Evolutionary conservation across 2,797 vertebrate genomes (phyloP).

Genomic region (Dermochelys coriacea): DNA sequence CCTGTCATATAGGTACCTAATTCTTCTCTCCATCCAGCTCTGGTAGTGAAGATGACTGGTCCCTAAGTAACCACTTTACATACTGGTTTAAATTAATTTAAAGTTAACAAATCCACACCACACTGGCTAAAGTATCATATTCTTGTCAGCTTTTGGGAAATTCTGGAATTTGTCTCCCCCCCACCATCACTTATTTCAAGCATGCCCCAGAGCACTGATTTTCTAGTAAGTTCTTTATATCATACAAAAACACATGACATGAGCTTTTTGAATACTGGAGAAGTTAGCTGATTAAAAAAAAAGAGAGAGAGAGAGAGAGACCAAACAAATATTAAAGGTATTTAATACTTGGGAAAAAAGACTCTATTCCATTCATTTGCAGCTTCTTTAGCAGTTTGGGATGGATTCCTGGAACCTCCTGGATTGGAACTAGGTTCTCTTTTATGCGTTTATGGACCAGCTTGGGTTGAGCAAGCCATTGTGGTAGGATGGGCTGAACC

Average conservation of each 20-base stretch:
- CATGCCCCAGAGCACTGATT: neutral
- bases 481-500: slow-evolving; percentile 90
- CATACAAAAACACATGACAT: neutral
- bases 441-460: slow-evolving; percentile 86
- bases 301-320: neutral
- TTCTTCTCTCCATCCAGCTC: neutral
- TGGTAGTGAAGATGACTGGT: neutral
- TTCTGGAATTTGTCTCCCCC: neutral
- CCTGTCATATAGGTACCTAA: neutral
- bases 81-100: neutral
- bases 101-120: neutral
- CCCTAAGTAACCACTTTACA: neutral
- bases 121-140: neutral
- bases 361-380: slow-evolving; percentile 84
- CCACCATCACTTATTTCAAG: neutral
- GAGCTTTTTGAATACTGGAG: neutral
- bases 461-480: slow-evolving; percentile 91
- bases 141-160: neutral
- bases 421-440: slow-evolving; percentile 83
- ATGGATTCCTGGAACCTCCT: slow-evolving; percentile 83
- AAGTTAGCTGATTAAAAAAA: neutral
- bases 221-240: neutral
- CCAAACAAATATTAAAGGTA: neutral
- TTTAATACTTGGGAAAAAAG: slow-evolving; percentile 97
- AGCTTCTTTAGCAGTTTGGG: slow-evolving; percentile 85